Conservation (phyloP, 2,113 vertebrate genomes). For the human (Homo sapiens) region DNA sequence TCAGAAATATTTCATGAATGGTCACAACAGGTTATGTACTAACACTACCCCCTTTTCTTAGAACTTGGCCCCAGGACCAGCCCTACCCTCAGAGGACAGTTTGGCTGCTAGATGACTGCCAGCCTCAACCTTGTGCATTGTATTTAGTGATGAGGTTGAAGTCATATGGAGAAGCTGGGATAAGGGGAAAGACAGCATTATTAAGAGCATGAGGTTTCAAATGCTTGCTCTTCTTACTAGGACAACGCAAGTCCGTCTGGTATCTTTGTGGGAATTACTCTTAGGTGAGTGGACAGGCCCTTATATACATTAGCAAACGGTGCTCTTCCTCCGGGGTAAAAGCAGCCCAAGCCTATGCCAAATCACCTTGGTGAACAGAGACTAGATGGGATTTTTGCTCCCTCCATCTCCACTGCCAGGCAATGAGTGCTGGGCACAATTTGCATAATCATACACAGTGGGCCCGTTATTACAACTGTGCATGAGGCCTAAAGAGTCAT, state of each 20-base stretch:
- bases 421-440: background rate
- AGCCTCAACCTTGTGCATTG: background rate
- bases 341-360: too few relatives aligned
- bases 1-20: background rate
- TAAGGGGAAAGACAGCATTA: background rate
- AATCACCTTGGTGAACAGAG: background rate
- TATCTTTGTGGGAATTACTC: background rate
- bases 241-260: background rate
- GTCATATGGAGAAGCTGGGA: background rate
- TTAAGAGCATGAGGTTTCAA: background rate
- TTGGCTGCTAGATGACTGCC: background rate
- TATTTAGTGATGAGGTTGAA: background rate
- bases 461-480: background rate
- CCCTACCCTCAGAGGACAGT: background rate
- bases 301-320: background rate
- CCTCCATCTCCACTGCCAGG: background rate
- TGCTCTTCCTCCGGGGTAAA: background rate
- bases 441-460: fast-evolving
- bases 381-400: background rate
- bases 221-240: background rate
- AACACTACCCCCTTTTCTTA: background rate
- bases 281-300: background rate
- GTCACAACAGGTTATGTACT: background rate
- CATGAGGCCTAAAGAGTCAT: background rate
- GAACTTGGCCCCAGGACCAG: background rate